phyloP scores from a whole-genome alignment of 2,888 invertebrate genomes.

The Rotaria sp. region DNA sequence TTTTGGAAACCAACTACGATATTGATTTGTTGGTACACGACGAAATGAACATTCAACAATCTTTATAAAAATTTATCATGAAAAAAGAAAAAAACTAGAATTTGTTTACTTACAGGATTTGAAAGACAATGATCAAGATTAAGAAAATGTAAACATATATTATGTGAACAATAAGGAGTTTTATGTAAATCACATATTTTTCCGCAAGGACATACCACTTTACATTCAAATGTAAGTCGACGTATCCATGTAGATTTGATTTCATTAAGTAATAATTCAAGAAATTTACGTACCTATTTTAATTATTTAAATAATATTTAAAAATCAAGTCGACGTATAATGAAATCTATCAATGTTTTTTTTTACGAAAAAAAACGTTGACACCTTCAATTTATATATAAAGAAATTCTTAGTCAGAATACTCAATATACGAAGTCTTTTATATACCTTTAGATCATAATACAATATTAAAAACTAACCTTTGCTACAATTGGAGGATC shows the following conservation, averaged over 20 bases:
- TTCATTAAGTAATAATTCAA: constrained; percentile 53
- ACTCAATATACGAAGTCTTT: too few species aligned
- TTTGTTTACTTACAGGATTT: constrained; percentile 49
- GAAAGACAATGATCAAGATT: constrained; percentile 56
- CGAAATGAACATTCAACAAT: constrained; percentile 56
- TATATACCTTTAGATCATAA: too few species aligned
- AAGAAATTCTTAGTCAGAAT: too few species aligned
- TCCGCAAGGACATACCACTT: constrained; percentile 54
- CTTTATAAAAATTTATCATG: constrained; percentile 44
- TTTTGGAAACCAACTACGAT: constrained; percentile 54
- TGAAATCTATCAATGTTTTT: too few species aligned
- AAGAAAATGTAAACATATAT: constrained; percentile 54
- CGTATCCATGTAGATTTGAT: constrained; percentile 55
- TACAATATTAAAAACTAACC: constrained; percentile 43
- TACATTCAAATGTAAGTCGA: constrained; percentile 51
- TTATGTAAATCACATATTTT: constrained; percentile 50
- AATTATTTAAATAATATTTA: too few species aligned
- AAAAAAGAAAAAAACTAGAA: neutral
- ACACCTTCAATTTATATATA: too few species aligned
- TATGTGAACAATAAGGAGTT: constrained; percentile 47
- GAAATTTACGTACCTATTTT: constrained; percentile 55
- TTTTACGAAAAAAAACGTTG: too few species aligned
- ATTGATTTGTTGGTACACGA: constrained; percentile 52
- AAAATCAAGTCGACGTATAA: too few species aligned
- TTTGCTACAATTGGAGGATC: constrained; percentile 48